Evolutionary conservation across 1,140 invertebrate species (phyloP).

Genomic region (Brachionus calyciflorus): DNA sequence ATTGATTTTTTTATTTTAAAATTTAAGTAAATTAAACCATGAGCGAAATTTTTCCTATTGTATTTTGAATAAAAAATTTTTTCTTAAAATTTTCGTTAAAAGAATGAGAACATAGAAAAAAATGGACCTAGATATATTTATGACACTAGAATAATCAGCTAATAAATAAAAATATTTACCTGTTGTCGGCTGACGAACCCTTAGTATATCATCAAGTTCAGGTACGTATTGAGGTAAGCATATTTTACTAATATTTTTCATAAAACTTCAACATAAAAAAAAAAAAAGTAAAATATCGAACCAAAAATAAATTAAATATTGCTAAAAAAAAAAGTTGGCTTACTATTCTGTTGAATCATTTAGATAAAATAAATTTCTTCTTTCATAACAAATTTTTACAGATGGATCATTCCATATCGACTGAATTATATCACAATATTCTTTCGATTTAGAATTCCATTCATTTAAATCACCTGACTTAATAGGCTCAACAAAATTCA

Average conservation of each 20-base stretch:
- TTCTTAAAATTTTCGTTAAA: too few relatives aligned
- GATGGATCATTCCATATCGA: constrained; percentile 23
- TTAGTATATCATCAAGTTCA: constrained; percentile 60
- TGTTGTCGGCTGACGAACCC: constrained; percentile 98
- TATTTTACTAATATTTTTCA: not conserved
- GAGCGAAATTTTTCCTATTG: too few relatives aligned
- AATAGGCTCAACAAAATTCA: not conserved
- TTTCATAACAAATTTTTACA: not conserved
- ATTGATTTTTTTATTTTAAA: too few relatives aligned
- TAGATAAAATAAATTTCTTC: constrained; percentile 25
- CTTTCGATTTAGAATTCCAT: constrained; percentile 4
- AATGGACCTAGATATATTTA: too few relatives aligned
- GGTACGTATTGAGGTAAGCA: not conserved
- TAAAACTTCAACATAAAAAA: constrained; percentile 24
- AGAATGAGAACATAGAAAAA: too few relatives aligned
- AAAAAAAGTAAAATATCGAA: too few relatives aligned
- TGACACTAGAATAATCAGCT: too few relatives aligned
- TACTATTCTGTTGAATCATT: constrained; percentile 34
- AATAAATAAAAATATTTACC: not conserved
- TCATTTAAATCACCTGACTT: constrained; percentile 21
- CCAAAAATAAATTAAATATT: not conserved
- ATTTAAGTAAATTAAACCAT: too few relatives aligned
- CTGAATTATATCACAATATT: not conserved
- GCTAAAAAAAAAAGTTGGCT: not conserved
- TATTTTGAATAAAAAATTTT: too few relatives aligned